Percentiles rank a stretch among this genome's conserved stretches.
Conservation (phyloP, 2,797 vertebrate species). For the Micropoecilia bifurca region DNA sequence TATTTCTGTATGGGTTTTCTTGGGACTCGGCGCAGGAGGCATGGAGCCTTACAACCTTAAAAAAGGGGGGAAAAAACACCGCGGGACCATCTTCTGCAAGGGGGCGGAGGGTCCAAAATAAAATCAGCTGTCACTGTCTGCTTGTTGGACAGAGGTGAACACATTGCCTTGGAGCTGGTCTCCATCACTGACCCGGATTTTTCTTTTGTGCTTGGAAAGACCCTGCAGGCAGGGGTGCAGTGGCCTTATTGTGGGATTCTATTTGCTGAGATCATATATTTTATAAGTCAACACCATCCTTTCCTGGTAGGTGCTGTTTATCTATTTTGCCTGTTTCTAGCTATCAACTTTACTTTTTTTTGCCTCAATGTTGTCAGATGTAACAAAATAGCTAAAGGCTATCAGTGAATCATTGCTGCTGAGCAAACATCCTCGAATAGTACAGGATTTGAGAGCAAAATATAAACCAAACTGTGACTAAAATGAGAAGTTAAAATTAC, state of each 20-base stretch:
- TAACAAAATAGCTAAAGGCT: conserved; percentile 2
- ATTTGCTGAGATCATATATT: conserved; percentile 64
- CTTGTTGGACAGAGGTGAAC: conserved; percentile 80
- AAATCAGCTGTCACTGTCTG: conserved; percentile 86
- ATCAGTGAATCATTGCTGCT: conserved; percentile 8
- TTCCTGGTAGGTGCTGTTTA: conserved; percentile 73
- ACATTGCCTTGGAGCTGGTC: conserved; percentile 87
- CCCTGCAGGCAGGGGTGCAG: conserved; percentile 77
- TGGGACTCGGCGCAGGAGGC: conserved; percentile 75
- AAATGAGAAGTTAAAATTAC: conserved; percentile 35
- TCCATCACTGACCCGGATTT: conserved; percentile 82
- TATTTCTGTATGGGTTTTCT: conserved; percentile 76
- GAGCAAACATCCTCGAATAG: conserved; percentile 23
- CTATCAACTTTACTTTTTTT: conserved; percentile 4
- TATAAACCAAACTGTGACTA: conserved; percentile 33
- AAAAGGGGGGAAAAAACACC: conserved; percentile 69
- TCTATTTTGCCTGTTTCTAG: conserved; percentile 14
- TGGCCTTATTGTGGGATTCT: conserved; percentile 79
- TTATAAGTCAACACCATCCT: conserved; percentile 35
- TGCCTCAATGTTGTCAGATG: not conserved
- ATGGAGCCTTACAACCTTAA: conserved; percentile 83
- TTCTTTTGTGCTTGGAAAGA: conserved; percentile 68
- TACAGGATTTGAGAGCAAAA: conserved; percentile 16
- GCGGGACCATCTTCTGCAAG: conserved; percentile 72
- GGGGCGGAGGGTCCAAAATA: conserved; percentile 86